Conservation (phyloP, 2,797 vertebrate genomes). For the Siniperca obscura region DNA sequence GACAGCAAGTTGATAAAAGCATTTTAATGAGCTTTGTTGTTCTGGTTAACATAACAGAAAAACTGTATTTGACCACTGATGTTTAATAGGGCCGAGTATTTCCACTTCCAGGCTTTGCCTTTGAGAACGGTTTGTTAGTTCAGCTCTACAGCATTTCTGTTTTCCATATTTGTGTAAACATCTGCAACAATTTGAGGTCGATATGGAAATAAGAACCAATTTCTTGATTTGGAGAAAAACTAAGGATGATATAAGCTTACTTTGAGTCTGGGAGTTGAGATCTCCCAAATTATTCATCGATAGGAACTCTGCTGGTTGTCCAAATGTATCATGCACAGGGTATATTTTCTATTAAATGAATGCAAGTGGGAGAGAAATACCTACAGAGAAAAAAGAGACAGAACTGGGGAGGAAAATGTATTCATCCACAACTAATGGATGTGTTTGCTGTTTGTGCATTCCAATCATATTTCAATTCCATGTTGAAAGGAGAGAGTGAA, state of each 20-base stretch:
- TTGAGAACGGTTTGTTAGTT: background rate
- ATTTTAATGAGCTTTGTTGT: background rate
- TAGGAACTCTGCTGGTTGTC: slow-evolving; percentile 11
- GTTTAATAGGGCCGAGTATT: background rate
- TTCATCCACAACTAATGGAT: slow-evolving; percentile 13
- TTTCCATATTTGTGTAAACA: slow-evolving; percentile 3
- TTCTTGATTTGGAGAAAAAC: slow-evolving; percentile 32
- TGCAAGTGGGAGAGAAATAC: slow-evolving; percentile 19
- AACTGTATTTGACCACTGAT: background rate
- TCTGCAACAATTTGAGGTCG: background rate
- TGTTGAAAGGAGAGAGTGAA: background rate
- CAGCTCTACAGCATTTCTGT: background rate
- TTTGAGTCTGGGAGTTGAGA: slow-evolving; percentile 5
- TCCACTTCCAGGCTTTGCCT: background rate
- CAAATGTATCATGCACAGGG: slow-evolving; percentile 3
- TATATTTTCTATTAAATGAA: slow-evolving; percentile 15
- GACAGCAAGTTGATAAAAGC: background rate
- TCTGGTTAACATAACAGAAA: background rate
- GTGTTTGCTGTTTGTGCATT: slow-evolving; percentile 18
- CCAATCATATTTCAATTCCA: background rate
- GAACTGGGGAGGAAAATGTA: background rate
- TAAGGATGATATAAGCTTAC: slow-evolving; percentile 1
- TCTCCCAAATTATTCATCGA: slow-evolving; percentile 37
- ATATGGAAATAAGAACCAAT: slow-evolving; percentile 3
- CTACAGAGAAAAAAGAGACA: background rate